These are phyloP conservation scores for Pyrgilauda ruficollis DNA, from an alignment of 2,113 vertebrate genomes.

Conservation along the genomic window DNA sequence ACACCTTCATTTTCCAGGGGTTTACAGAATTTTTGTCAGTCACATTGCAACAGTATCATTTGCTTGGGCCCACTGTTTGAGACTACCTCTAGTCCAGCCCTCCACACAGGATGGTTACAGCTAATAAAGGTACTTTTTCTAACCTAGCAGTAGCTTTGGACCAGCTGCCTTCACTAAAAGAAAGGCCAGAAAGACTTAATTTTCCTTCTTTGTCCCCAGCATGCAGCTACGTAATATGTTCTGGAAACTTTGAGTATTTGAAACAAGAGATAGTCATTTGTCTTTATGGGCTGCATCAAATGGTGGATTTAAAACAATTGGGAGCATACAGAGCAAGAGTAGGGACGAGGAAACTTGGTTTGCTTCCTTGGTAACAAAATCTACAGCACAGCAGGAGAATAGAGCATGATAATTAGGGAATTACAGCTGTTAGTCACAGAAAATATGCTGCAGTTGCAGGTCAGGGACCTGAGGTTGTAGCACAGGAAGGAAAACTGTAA, in stretches of 20 bases:
- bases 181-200: not conserved
- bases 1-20: not conserved
- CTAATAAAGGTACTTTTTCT: not conserved
- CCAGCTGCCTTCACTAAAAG: not conserved
- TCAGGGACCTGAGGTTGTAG: conserved; percentile 70
- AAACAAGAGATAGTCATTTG: conserved; percentile 29
- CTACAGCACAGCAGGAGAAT: conserved; percentile 73
- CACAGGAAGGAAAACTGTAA: conserved; percentile 80
- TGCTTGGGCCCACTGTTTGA: not conserved
- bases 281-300: conserved; percentile 61
- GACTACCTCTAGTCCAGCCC: not conserved
- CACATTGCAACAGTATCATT: not conserved
- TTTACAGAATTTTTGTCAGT: not conserved
- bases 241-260: not conserved
- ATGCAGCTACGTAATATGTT: not conserved
- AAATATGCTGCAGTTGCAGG: conserved; percentile 73
- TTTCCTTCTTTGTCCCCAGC: not conserved
- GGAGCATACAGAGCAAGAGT: not conserved
- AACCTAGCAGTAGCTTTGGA: not conserved
- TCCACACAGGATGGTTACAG: not conserved
- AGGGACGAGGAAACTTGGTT: conserved; percentile 35
- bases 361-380: conserved; percentile 73
- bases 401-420: conserved; percentile 79
- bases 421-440: conserved; percentile 77
- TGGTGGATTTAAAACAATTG: conserved; percentile 51